Evolutionary conservation across 2,888 invertebrate genomes (phyloP), one percentile per base, ranked within the genome.

Genomic region (Phortica okadai): DNA sequence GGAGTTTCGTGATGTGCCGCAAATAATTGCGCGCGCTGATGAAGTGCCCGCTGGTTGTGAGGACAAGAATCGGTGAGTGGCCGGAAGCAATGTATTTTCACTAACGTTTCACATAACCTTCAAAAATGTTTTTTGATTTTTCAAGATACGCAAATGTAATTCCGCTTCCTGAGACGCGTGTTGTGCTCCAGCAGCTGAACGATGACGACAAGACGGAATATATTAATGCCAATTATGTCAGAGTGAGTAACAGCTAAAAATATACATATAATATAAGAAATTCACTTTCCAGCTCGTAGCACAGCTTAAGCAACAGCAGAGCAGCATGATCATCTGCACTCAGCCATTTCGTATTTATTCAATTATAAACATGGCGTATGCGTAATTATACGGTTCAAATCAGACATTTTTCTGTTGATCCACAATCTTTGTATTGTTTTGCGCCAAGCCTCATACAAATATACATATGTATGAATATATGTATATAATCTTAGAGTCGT

Each of bases 191-290:
- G 83, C 93, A 94, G 79, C 93, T 95, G 77, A 95, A 95, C 76
- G 95, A 94, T 78, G 95, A 96, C 86, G 95, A 95, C 0, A 94
- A 95, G 79, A 95, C 96, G 73, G 97, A 97, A 91, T 98, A 98
- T 90, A 98, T 98, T 83, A 98, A 98, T 89, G 98, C 98, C 80
- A 98, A 97, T 92, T 98, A 94, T 92, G 95, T 98, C 82, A 95
- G 96, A 91, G 98, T 98, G 91, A 94, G 95, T 92, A 80, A 80
- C 16, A 45, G 41, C 44, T 62, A 74, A 33, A 54, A 82, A 85
- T 74, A 82, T 85, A 79, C 7, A 76, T 73, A 81, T 81, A 81
- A 79, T 75, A 74, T 64, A 74, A 78, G 64, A 74, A 78, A 56
- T 58, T 7, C 16, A 8, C 41, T 73, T 73, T 69, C 67, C 67